These are phyloP conservation scores for Gallinago media DNA, from an alignment of 2,113 vertebrate species.

Conservation along the genomic window DNA sequence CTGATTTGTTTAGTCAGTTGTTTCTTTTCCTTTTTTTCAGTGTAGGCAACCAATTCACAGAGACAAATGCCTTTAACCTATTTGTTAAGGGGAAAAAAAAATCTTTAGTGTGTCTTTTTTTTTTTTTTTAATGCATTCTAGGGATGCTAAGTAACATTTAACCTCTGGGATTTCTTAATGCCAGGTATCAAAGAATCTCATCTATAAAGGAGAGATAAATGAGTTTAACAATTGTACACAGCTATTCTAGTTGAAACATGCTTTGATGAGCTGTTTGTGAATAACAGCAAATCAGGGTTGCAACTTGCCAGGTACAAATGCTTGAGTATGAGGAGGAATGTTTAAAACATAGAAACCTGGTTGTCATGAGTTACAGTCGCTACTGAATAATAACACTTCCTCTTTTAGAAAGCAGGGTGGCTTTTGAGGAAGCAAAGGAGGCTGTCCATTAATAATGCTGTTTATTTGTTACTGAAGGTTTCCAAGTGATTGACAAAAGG, in stretches of 20 bases:
- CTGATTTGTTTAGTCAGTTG: not conserved
- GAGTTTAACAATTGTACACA: not conserved
- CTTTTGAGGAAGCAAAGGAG: not conserved
- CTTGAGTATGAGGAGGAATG: not conserved
- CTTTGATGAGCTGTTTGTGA: not conserved
- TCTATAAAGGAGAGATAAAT: not conserved
- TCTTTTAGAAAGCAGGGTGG: not conserved
- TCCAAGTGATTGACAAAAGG: rapidly evolving
- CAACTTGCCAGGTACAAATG: not conserved
- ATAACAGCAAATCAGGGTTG: not conserved
- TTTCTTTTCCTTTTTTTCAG: not conserved
- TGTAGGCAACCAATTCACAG: not conserved
- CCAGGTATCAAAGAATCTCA: not conserved
- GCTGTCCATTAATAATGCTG: not conserved
- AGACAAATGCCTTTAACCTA: not conserved
- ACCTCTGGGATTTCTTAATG: not conserved
- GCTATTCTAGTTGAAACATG: not conserved
- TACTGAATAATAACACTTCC: not conserved
- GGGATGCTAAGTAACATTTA: not conserved
- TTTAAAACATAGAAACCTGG: not conserved
- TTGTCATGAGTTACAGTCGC: not conserved
- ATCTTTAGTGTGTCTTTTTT: not conserved
- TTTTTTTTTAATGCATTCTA: not conserved
- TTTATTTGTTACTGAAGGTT: not conserved
- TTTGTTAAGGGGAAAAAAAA: not conserved